Conservation (phyloP, 2,113 vertebrate species). For the Cephalopholis sonnerati region DNA sequence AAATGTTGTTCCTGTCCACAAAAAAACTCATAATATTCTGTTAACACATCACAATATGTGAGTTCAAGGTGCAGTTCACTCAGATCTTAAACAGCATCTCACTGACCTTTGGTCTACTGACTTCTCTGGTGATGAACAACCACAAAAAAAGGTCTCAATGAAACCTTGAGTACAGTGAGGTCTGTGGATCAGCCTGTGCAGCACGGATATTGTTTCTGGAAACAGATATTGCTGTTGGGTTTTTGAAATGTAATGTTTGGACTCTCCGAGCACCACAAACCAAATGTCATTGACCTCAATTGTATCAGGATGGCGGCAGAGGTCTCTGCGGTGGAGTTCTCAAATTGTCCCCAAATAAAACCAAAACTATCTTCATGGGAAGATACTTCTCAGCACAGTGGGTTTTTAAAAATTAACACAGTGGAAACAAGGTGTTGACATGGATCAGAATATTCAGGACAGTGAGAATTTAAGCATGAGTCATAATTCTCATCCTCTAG, state of each 20-base stretch:
- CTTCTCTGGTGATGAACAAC: background rate
- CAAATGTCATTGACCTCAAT: constrained; percentile 5
- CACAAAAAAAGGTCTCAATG: background rate
- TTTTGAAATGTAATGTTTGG: constrained; percentile 35
- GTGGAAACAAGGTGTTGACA: background rate
- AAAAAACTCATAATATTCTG: background rate
- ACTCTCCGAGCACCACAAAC: constrained; percentile 26
- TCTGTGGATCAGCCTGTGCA: constrained; percentile 3
- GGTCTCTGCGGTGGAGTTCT: constrained; percentile 15
- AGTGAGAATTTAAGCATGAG: too few species aligned
- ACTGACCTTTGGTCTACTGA: background rate
- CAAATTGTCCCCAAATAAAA: constrained; percentile 11
- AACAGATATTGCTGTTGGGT: constrained; percentile 4
- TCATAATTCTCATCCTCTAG: background rate
- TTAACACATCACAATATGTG: background rate
- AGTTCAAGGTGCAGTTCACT: background rate
- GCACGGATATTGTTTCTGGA: constrained; percentile 50
- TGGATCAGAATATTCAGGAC: background rate
- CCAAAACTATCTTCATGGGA: constrained; percentile 10
- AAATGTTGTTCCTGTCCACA: too few species aligned
- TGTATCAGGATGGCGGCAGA: constrained; percentile 27
- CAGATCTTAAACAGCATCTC: background rate
- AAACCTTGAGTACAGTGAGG: background rate
- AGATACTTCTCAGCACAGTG: background rate
- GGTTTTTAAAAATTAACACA: background rate